phyloP scores from a whole-genome alignment of 2,888 invertebrate species.

The Endotricha flammealis region DNA sequence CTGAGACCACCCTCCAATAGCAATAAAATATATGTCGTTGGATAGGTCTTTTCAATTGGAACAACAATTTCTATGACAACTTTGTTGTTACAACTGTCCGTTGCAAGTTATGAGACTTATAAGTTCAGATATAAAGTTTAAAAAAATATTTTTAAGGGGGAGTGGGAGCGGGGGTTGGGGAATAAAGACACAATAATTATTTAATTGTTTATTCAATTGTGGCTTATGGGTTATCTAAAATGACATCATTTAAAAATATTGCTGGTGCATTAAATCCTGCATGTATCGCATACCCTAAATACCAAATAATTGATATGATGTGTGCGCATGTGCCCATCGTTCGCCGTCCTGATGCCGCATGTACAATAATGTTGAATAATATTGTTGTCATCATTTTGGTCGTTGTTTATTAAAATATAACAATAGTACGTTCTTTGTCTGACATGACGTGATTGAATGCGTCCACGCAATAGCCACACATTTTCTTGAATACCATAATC shows the following conservation, averaged over 20 bases:
- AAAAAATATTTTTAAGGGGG: too few species aligned
- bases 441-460: slow-evolving; percentile 10
- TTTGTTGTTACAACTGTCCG: neutral
- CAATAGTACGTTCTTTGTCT: slow-evolving; percentile 7
- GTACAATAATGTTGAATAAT: neutral
- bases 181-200: too few species aligned
- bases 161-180: too few species aligned
- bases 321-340: neutral
- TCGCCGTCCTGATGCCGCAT: neutral
- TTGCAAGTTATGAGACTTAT: neutral
- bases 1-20: neutral
- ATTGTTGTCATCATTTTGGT: neutral
- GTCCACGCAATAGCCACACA: slow-evolving; percentile 7
- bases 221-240: slow-evolving; percentile 1
- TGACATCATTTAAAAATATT: slow-evolving; percentile 5
- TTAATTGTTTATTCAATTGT: too few species aligned
- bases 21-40: neutral
- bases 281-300: slow-evolving; percentile 3
- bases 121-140: neutral
- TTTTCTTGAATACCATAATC: neutral
- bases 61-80: neutral
- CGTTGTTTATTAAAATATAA: slow-evolving; percentile 7
- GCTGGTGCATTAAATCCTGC: slow-evolving; percentile 3
- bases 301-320: neutral
- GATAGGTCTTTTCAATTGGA: slow-evolving; percentile 2